Evolutionary conservation across 2,113 vertebrate genomes (phyloP).

Genomic region (Glaucidium brasilianum): DNA sequence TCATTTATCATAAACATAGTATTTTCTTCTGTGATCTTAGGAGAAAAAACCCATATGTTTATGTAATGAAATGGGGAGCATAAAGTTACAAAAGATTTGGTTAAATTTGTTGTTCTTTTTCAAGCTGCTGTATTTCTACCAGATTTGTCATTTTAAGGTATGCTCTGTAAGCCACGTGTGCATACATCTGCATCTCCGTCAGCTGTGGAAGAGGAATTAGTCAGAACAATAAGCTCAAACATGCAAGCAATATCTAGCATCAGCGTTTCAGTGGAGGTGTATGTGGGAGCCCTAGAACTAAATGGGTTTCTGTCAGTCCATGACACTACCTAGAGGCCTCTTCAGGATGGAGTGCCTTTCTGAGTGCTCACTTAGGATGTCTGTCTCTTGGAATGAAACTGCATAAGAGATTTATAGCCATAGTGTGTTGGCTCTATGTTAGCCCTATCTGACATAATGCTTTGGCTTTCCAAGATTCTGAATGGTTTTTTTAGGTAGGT

Average conservation of each 20-base stretch:
- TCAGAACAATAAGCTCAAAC: neutral
- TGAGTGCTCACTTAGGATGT: neutral
- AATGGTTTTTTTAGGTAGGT: neutral
- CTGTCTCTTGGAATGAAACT: neutral
- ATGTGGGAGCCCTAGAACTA: neutral
- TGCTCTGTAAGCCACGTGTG: neutral
- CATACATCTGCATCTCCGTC: neutral
- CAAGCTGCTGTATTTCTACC: neutral
- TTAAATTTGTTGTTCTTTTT: neutral
- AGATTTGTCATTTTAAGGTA: neutral
- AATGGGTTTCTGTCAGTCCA: neutral
- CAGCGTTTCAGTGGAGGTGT: neutral
- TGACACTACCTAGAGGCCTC: neutral
- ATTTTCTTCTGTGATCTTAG: neutral
- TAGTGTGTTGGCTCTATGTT: neutral
- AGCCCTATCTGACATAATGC: neutral
- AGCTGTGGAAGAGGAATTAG: neutral
- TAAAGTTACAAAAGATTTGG: neutral
- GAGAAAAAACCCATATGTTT: neutral
- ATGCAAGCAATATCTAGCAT: neutral
- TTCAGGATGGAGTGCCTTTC: neutral
- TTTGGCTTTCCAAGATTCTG: neutral
- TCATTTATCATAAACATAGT: neutral
- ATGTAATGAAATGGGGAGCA: neutral
- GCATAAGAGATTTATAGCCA: accelerated